Evolutionary conservation across 2,888 invertebrate genomes (phyloP), one percentile per base, ranked within the genome.

Genomic region (Eilema griseolum): DNA sequence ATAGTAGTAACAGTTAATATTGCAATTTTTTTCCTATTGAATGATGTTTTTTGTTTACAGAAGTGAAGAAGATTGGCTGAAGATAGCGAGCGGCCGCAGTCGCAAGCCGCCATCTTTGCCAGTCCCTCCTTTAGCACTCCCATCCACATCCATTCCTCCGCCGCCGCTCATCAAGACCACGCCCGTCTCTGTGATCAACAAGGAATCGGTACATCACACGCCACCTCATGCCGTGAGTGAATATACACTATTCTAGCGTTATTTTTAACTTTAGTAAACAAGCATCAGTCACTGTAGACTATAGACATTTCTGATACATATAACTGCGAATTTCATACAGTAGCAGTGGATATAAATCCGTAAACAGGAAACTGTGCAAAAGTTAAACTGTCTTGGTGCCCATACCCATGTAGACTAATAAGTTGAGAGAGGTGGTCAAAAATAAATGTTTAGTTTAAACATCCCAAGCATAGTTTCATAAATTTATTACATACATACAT

Each of bases 61-160:
- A 80, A 89, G 86, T 24, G 94, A 94, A 92, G 96, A 88, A 86
- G 96, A 92, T 78, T 93, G 91, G 92, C 71, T 83, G 72, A 95
- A 86, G 86, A 84, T 80, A 67, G 81, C 82, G 61, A 83, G 77
- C 77, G 91, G 85, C 74, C 92, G 90, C 56, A 85, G 74, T 4
- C 88, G 93, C 79, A 72, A 72, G 75, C 88, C 78, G 76, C 89
- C 84, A 10, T 20, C 69, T 3, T 85, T 93, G 85, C 74, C 90
- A 82, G 73, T 89, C 83, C 76, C 90, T 33, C 64, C 78, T 46
- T 66, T 82, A 4, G 75, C 83, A 52, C 76, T 12, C 61, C 74
- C 23, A 46, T 65, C 72, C 33, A 69, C 79, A 3, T 67, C 64
- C 10, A 66, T 77, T 14, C 70, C 67, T 4, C 73, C 69, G 24